Evolutionary conservation across 2,113 vertebrate genomes (phyloP).

Genomic region (Otolemur garnettii): DNA sequence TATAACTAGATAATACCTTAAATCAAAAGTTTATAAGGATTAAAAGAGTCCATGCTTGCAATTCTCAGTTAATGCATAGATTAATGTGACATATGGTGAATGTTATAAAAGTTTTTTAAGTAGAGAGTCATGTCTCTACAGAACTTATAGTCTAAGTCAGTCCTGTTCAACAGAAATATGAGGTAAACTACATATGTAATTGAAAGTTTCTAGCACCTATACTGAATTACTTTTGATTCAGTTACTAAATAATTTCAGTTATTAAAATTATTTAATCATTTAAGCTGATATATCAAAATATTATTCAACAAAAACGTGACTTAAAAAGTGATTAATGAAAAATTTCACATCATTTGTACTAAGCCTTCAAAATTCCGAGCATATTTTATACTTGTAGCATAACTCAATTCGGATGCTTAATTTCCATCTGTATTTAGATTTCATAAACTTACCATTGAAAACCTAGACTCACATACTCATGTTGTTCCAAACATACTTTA

Average conservation of each 20-base stretch:
- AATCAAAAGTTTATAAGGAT: not conserved
- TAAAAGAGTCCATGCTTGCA: not conserved
- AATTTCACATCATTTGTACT: not conserved
- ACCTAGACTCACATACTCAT: not conserved
- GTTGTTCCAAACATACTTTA: not conserved
- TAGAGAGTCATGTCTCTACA: not conserved
- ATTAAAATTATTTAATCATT: not conserved
- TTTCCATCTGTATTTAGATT: not conserved
- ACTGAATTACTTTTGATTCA: too few relatives aligned
- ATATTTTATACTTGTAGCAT: not conserved
- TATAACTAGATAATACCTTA: not conserved
- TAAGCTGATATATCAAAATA: not conserved
- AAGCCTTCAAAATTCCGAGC: not conserved
- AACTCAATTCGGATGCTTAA: not conserved
- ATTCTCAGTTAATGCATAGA: not conserved
- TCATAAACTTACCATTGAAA: slow-evolving; percentile 45
- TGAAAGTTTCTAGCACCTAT: not conserved
- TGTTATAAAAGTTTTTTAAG: not conserved
- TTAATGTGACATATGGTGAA: not conserved
- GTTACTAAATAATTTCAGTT: too few relatives aligned
- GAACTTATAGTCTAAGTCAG: not conserved
- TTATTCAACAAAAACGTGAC: not conserved
- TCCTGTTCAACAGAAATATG: not conserved
- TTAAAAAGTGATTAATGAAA: not conserved
- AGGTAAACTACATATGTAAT: not conserved